Conservation (phyloP, 2,113 vertebrate species). For the Xenopus tropicalis region DNA sequence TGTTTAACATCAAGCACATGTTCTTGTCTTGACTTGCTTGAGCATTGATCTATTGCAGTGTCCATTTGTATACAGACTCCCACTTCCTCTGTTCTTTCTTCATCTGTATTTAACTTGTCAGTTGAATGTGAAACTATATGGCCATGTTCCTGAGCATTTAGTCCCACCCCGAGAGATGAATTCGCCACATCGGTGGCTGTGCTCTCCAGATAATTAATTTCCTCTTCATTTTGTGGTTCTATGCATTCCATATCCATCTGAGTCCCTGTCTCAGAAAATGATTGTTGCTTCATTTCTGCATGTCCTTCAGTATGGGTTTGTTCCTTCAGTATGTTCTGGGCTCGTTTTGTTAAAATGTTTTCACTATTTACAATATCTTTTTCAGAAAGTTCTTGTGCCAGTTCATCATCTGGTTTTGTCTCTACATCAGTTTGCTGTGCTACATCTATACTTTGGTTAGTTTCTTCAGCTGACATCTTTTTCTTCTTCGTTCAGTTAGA, state of each 20-base stretch:
- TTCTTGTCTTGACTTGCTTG: neutral
- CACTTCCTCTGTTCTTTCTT: neutral
- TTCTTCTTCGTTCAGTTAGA: too few species aligned
- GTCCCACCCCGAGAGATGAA: neutral
- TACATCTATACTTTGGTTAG: neutral
- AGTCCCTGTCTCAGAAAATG: neutral
- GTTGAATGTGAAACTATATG: neutral
- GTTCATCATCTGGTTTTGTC: neutral
- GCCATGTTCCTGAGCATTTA: neutral
- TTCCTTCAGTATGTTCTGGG: neutral
- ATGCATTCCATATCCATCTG: too few species aligned
- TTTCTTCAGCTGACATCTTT: too few species aligned
- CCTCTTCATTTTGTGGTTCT: neutral
- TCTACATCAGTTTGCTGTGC: neutral
- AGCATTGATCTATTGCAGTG: neutral
- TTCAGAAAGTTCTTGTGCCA: neutral
- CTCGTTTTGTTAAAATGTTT: neutral
- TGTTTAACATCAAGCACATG: neutral
- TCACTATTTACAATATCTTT: neutral
- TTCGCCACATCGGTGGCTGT: neutral
- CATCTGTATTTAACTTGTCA: neutral
- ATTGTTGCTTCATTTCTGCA: neutral
- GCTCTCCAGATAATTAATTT: neutral
- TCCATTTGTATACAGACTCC: neutral
- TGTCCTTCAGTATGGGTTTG: neutral